Base-by-base conservation (phyloP, 2,113 vertebrate genomes). In the Pheucticus melanocephalus region DNA sequence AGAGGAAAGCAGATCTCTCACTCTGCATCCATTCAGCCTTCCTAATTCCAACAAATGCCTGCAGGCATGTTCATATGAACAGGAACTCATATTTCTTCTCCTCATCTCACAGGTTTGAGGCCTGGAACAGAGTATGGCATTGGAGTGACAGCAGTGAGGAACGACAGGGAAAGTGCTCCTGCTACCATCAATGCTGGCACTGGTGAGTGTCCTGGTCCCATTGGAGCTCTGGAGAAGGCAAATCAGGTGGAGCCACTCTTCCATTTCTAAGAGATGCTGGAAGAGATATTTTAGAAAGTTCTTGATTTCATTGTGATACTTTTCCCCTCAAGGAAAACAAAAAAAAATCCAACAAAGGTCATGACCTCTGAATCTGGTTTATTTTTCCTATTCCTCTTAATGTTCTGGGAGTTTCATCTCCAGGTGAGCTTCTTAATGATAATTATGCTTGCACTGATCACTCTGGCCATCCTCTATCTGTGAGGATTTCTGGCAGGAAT, bases 51-150 rank as follows among this genome's bases (percentile, higher is more conserved):
- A 16, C 1, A 72, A 42, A 51, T 37, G 6, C 12, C 40, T 3
- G 1, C 23, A 54, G 42, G 31, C 4, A 11, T 51, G 31, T 53
- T 63, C 33, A 11, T 12, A 10, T 35, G 40, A 21, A 10, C 42
- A 80, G 30, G 86, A 44, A 25, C 11, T 91, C 15, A 56, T 10
- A 24, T 59, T 83, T 89, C 40, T 86, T 22, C 40, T 69, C 21
- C 5, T 92, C 51, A 15, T 82, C 80, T 57, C 64, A 10, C 48
- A 99, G 99, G 98, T 94, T 97, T 99, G 94, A 99, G 98, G 82
- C 99, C 99, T 4, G 99, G 99, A 68, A 99, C 98, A 5, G 99
- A 99, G 92, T 99, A 99, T 12, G 99, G 99, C 27, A 99, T 99
- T 97, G 99, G 99, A 31, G 98, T 99, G 94, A 99, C 99, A 3